These are phyloP conservation scores for Gambusia holbrooki DNA, from an alignment of 2,113 vertebrate genomes.

Conservation along the genomic window DNA sequence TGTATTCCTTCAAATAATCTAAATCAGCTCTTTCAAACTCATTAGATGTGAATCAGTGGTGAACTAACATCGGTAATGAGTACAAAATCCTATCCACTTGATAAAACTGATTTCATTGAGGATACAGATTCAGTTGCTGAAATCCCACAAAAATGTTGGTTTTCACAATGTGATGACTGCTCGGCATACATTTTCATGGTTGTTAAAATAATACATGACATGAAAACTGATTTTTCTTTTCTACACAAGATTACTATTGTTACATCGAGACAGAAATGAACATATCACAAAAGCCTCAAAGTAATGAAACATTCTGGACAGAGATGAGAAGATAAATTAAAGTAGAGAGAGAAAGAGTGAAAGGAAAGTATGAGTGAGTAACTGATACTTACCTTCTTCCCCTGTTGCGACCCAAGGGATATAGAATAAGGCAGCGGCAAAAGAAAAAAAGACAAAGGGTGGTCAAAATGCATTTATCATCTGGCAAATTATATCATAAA, in stretches of 20 bases:
- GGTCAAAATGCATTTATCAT: conserved; percentile 48
- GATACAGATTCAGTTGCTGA: background rate
- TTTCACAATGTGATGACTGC: background rate
- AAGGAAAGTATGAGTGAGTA: conserved; percentile 24
- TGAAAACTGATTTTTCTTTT: background rate
- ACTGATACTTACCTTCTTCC: conserved; percentile 73
- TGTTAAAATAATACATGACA: background rate
- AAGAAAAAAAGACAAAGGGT: conserved; percentile 48
- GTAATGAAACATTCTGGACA: conserved; percentile 25
- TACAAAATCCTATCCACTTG: background rate
- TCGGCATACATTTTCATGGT: background rate
- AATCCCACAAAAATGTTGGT: background rate
- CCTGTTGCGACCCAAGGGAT: conserved; percentile 66
- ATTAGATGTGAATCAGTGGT: too few species aligned
- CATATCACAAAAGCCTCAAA: conserved; percentile 10
- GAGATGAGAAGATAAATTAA: conserved; percentile 58
- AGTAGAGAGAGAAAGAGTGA: conserved; percentile 18
- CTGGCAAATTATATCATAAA: conserved; percentile 38
- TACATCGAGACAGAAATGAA: conserved; percentile 5
- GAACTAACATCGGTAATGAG: too few species aligned
- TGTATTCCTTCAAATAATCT: too few species aligned
- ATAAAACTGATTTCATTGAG: background rate
- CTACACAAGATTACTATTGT: background rate
- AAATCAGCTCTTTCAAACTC: too few species aligned
- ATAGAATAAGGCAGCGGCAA: conserved; percentile 30